These are phyloP conservation scores for Euwallacea similis DNA, from an alignment of 1,140 invertebrate species.

Conservation along the genomic window DNA sequence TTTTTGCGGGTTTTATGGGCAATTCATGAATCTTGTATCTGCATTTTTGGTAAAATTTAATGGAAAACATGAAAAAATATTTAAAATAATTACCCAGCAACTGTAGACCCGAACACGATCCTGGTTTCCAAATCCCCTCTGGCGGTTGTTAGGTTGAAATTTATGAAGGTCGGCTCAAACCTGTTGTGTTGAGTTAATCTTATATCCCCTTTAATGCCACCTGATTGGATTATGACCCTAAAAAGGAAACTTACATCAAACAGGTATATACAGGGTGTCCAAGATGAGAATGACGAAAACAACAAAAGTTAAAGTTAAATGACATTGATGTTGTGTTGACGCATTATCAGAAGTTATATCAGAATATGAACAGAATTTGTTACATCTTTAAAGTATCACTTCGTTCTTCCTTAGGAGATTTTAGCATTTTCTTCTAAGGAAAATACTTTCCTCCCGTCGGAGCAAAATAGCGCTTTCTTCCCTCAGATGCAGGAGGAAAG, in stretches of 20 bases:
- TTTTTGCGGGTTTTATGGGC: conserved; percentile 62
- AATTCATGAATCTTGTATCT: conserved; percentile 70
- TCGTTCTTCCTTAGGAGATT: too few species aligned
- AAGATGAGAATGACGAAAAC: too few species aligned
- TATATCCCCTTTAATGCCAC: conserved; percentile 80
- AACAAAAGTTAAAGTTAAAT: too few species aligned
- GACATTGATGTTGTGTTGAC: too few species aligned
- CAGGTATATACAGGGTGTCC: too few species aligned
- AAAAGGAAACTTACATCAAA: not conserved
- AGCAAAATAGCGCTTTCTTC: too few species aligned
- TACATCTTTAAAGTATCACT: too few species aligned
- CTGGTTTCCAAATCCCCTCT: conserved; percentile 65
- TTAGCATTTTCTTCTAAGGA: too few species aligned
- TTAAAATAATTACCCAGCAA: conserved; percentile 53
- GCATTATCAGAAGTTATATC: too few species aligned
- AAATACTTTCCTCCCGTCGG: too few species aligned
- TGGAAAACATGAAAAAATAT: not conserved
- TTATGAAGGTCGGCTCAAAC: conserved; percentile 81
- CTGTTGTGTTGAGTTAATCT: conserved; percentile 79
- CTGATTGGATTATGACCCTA: conserved; percentile 74
- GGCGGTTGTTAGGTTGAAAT: conserved; percentile 69
- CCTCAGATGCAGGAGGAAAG: too few species aligned
- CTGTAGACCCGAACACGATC: conserved; percentile 63
- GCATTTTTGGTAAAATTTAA: not conserved
- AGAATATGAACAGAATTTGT: too few species aligned